Conservation (phyloP, 2,113 vertebrate genomes). For the Axis porcinus region DNA sequence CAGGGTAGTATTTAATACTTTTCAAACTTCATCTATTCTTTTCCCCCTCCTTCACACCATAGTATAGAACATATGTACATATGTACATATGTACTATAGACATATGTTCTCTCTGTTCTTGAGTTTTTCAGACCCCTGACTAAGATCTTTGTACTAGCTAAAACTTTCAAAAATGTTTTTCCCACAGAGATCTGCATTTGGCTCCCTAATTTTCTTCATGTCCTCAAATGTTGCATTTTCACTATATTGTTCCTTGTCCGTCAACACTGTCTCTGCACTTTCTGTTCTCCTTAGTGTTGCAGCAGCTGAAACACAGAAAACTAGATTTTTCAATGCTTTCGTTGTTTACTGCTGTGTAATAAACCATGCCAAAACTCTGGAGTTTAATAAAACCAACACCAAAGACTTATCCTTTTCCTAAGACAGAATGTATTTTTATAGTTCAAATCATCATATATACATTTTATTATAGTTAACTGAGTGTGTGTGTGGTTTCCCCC, state of each 20-base stretch:
- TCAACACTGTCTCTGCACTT: not conserved
- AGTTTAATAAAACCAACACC: not conserved
- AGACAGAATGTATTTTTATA: not conserved
- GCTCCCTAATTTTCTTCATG: not conserved
- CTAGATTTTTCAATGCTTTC: not conserved
- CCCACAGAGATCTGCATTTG: not conserved
- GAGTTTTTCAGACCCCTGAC: not conserved
- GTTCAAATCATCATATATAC: not conserved
- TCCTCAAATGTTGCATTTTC: not conserved
- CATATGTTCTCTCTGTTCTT: not conserved
- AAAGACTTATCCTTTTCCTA: not conserved
- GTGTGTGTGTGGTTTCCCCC: not conserved
- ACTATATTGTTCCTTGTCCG: not conserved
- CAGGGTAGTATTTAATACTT: not conserved
- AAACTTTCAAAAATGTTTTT: not conserved
- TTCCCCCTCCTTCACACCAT: no score
- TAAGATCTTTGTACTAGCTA: not conserved
- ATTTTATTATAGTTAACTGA: not conserved
- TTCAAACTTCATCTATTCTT: not conserved
- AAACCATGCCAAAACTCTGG: not conserved
- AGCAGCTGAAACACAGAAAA: not conserved
- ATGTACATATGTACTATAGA: not conserved
- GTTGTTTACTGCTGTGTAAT: not conserved
- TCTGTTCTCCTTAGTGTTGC: not conserved
- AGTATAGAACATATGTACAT: no score